Base-by-base conservation (phyloP, 2,113 vertebrate species). In the Machaerirhynchus nigripectus region DNA sequence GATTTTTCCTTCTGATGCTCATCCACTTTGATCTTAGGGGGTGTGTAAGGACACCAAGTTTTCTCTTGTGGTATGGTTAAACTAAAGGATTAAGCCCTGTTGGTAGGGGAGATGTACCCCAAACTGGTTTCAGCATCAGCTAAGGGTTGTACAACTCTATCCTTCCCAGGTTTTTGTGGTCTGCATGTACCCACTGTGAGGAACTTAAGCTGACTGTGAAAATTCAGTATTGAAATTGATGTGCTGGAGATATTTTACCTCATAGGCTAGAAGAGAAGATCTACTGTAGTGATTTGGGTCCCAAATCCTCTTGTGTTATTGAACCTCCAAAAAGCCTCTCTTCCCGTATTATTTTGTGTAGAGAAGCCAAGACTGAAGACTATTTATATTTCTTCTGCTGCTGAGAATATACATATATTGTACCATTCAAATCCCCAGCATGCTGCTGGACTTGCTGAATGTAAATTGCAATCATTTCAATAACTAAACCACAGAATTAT, bases 401-500 rank as follows among this genome's bases (percentile, higher is more conserved):
- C 57, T 57, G 28, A 61, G 64, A 93, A 76, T 42, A 63, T 9
- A 21, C 1, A 9, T 50, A 46, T 35, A 57, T 70, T 0, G 0
- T n/a, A 84, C 21, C 5, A 16, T 85, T 68, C 64, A 80, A 87
- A 89, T 60, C 59, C 57, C n/a, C 50, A 83, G 11, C 17, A 30
- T 30, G 53, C 37, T 75, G 27, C 70, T 69, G 39, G 39, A 59
- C 18, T 65, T 67, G 50, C 39, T 61, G 40, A 85, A 73, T 57
- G 33, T 39, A 91, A 81, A 87, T 33, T 81, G 49, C 40, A 77
- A 90, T 83, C 1, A 74, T 71, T 87, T 92, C 63, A 87, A 76
- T 95, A 92, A 92, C 81, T 80, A 93, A 91, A 84, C 23, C 30
- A 86, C 39, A 80, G 67, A 96, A 91, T 77, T 93, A 93, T 75